These are phyloP conservation scores for Drosophila mercatorum DNA, from an alignment of 2,888 invertebrate species.

Conservation along the genomic window DNA sequence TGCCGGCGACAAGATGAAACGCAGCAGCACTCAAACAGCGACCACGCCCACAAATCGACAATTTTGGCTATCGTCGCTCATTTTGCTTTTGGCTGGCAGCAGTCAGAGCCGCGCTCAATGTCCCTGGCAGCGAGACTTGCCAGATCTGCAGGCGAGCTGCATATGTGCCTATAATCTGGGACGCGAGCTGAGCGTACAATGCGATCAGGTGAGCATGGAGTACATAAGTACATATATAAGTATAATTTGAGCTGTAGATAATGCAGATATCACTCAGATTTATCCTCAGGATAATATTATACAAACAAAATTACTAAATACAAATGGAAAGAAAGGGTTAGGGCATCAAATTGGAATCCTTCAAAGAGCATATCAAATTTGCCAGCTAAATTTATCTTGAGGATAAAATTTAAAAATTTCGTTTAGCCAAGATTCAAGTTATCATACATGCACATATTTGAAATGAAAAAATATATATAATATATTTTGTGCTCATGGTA, in stretches of 20 bases:
- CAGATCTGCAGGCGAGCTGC: conserved; percentile 92
- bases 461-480: too few species aligned
- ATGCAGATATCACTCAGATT: neutral
- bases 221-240: neutral
- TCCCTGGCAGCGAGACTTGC: conserved; percentile 92
- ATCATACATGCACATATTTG: too few species aligned
- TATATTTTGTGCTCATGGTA: too few species aligned
- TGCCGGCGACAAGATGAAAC: conserved; percentile 74
- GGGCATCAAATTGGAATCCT: neutral
- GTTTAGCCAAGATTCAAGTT: neutral
- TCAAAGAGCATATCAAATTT: neutral
- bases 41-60: conserved; percentile 49
- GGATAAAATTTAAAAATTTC: neutral
- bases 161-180: conserved; percentile 95
- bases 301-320: too few species aligned
- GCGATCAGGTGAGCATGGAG: conserved; percentile 88
- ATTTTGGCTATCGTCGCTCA: conserved; percentile 43
- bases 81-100: conserved; percentile 44
- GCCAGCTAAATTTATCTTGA: neutral
- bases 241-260: neutral
- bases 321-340: neutral
- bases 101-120: conserved; percentile 87
- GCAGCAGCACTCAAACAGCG: conserved; percentile 49
- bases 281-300: neutral
- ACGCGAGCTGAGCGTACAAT: conserved; percentile 94